Evolutionary conservation across 2,797 vertebrate genomes (phyloP).

Genomic region (Gorsachius magnificus): DNA sequence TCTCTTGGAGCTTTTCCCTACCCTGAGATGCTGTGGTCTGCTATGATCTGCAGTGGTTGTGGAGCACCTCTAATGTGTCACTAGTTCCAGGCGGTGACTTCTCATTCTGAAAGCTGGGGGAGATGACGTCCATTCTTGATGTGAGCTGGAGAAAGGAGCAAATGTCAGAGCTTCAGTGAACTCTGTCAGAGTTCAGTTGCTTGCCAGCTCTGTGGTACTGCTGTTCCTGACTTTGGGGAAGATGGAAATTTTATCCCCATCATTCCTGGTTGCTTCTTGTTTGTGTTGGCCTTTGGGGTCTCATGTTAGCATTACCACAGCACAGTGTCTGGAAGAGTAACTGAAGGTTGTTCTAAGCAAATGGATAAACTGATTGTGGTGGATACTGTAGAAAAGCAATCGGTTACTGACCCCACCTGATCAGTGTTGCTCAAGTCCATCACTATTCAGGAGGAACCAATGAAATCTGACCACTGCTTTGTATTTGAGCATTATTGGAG

Average conservation of each 20-base stretch:
- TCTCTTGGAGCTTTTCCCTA: background rate
- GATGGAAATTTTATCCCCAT: background rate
- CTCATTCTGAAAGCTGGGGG: background rate
- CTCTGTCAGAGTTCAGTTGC: background rate
- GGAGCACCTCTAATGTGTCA: background rate
- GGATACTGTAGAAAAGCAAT: background rate
- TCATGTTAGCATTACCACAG: background rate
- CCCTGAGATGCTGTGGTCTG: background rate
- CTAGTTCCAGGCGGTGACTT: background rate
- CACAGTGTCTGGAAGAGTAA: background rate
- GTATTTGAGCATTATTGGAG: background rate
- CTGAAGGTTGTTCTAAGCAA: background rate
- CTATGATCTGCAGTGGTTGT: background rate
- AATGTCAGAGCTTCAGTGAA: background rate
- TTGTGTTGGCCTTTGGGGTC: background rate
- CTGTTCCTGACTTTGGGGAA: background rate
- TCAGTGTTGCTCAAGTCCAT: background rate
- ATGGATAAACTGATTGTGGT: background rate
- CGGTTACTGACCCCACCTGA: background rate
- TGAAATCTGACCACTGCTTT: background rate
- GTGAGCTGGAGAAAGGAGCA: background rate
- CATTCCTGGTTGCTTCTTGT: background rate
- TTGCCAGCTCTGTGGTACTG: background rate
- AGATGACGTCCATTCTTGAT: background rate
- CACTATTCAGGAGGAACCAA: background rate